Evolutionary conservation across 1,140 invertebrate genomes (phyloP).

Genomic region (Heliconius himera): DNA sequence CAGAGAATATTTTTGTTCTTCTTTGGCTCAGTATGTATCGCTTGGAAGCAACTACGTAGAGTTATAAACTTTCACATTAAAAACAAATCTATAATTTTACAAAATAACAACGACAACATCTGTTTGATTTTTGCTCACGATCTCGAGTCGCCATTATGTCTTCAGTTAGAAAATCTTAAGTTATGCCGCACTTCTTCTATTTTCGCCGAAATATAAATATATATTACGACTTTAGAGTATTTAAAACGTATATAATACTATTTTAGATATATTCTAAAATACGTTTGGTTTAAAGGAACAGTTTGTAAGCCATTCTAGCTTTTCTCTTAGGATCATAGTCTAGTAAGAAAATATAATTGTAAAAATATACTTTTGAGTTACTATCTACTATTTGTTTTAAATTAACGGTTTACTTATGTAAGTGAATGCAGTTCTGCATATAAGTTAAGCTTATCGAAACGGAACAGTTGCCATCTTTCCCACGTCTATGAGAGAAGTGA

Average conservation of each 20-base stretch:
- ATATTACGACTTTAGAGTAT: too few relatives aligned
- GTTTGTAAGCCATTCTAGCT: neutral
- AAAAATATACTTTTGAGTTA: neutral
- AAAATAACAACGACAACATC: neutral
- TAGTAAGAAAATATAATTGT: neutral
- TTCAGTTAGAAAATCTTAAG: neutral
- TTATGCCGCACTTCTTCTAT: neutral
- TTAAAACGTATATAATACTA: too few relatives aligned
- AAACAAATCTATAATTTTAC: constrained; percentile 8
- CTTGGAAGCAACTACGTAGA: neutral
- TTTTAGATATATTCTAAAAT: neutral
- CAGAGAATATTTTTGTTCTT: neutral
- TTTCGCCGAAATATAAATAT: too few relatives aligned
- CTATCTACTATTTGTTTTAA: constrained; percentile 31
- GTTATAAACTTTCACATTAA: neutral
- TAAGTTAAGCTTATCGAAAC: constrained; percentile 38
- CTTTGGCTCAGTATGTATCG: neutral
- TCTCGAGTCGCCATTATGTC: neutral
- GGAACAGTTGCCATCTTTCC: constrained; percentile 42
- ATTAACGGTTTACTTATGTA: constrained; percentile 36
- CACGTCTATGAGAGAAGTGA: constrained; percentile 34
- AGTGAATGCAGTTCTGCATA: constrained; percentile 38
- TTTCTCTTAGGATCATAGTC: neutral
- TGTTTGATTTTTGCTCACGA: neutral
- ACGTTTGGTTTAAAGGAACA: neutral